Evolutionary conservation across 2,113 vertebrate genomes (phyloP), one percentile per base, ranked within the genome.

Genomic region (Jaculus jaculus): DNA sequence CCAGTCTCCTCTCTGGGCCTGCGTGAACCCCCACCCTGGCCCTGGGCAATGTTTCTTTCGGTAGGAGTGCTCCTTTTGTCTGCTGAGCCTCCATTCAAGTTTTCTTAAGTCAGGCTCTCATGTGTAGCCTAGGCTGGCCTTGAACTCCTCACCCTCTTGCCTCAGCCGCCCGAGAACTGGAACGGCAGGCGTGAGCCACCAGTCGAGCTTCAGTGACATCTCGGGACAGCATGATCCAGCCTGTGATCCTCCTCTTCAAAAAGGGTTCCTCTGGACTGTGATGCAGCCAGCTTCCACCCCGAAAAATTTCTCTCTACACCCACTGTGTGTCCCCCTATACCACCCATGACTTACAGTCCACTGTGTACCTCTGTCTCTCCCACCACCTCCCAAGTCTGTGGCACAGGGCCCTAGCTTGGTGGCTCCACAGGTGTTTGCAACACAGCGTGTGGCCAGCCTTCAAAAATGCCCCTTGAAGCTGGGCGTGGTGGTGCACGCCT

Each of bases 401-500:
- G 77, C 39, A 20, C 13, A 30, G 89, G 66, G 7, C 24, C 42
- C 82, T 77, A 0, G 34, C n/a, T 85, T 72, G 16, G 74, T 39
- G 2, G 15, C 6, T 47, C 18, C 20, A 26, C 61, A 54, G 9
- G 17, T 23, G 60, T 42, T 51, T 83, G 68, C 18, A 3, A 79
- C 63, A 34, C 75, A n/a, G n/a, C n/a, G n/a, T 84, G 37, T 51
- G 28, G 68, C 1, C 13, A 60, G 88, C 28, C 85, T 91, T 94
- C 73, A 28, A 16, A 69, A 66, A 87, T 85, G 87, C 90, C 95
- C 92, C 51, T 51, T 51, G 51, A 51, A n/a, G n/a, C n/a, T n/a
- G n/a, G n/a, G n/a, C n/a, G n/a, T n/a, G n/a, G n/a, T n/a, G n/a
- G n/a, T n/a, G n/a, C n/a, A n/a, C n/a, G n/a, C n/a, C n/a, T n/a